These are phyloP conservation scores for Heterodera filipjevi DNA, from an alignment of 2,888 invertebrate genomes.

Conservation along the genomic window DNA sequence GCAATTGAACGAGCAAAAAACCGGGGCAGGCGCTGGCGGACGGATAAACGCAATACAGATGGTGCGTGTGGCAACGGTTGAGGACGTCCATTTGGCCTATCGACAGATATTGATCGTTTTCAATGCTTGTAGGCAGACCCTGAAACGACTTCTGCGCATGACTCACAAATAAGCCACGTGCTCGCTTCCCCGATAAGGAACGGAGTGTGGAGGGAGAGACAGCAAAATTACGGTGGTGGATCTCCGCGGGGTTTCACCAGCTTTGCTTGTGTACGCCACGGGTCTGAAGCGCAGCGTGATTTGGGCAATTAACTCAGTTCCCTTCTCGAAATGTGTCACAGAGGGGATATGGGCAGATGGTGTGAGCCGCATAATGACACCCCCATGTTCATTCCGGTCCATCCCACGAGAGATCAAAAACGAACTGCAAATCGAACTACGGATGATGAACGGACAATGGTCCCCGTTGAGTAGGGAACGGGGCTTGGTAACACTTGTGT, in stretches of 20 bases:
- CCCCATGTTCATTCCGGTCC: slow-evolving; percentile 1
- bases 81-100: not conserved
- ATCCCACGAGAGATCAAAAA: slow-evolving; percentile 2
- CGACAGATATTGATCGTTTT: slow-evolving; percentile 12
- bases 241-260: slow-evolving; percentile 21
- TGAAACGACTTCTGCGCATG: not conserved
- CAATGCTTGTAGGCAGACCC: not conserved
- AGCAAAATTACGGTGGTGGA: slow-evolving; percentile 13
- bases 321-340: slow-evolving; percentile 13
- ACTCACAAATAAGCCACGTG: slow-evolving; percentile 13
- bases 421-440: not conserved
- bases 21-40: not conserved
- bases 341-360: slow-evolving; percentile 17
- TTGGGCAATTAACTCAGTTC: slow-evolving; percentile 15
- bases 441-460: slow-evolving; percentile 1
- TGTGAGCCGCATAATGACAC: not conserved
- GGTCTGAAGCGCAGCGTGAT: slow-evolving; percentile 20
- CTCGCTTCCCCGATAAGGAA: not conserved
- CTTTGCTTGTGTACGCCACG: slow-evolving; percentile 20
- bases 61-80: not conserved
- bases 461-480: not conserved
- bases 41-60: not conserved
- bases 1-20: not conserved
- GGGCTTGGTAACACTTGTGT: not conserved
- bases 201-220: not conserved